phyloP scores from a whole-genome alignment of 1,140 invertebrate species.

The Drosophila biarmipes region DNA sequence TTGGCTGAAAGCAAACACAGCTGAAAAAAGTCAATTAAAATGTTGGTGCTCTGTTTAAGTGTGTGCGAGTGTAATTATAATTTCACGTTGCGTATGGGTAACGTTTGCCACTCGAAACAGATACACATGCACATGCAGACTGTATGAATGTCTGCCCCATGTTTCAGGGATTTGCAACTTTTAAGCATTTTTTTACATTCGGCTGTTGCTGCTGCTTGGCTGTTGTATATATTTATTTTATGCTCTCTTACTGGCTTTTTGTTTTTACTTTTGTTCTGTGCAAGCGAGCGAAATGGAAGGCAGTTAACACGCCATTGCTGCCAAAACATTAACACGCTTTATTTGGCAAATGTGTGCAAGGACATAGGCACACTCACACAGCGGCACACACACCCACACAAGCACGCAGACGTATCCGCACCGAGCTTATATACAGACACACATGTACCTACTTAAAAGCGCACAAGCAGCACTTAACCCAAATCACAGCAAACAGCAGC shows the following conservation, averaged over 20 bases:
- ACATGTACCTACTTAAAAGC: slow-evolving; percentile 75
- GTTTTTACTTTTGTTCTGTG: slow-evolving; percentile 64
- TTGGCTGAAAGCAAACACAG: slow-evolving; percentile 30
- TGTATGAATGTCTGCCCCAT: slow-evolving; percentile 20
- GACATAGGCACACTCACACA: slow-evolving; percentile 43
- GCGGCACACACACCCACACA: slow-evolving; percentile 3
- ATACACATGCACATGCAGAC: slow-evolving; percentile 12
- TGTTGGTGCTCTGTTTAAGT: slow-evolving; percentile 24
- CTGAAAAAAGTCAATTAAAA: slow-evolving; percentile 63
- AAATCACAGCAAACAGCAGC: slow-evolving; percentile 66
- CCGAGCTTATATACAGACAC: neutral
- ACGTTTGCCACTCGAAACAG: slow-evolving; percentile 39
- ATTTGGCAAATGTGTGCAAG: slow-evolving; percentile 78
- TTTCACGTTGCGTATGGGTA: slow-evolving; percentile 59
- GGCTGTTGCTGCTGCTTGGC: slow-evolving; percentile 8
- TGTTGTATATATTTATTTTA: slow-evolving; percentile 61
- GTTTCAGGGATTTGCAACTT: slow-evolving; percentile 35
- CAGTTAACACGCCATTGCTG: slow-evolving; percentile 76
- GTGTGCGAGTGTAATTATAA: slow-evolving; percentile 56
- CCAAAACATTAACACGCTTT: slow-evolving; percentile 80
- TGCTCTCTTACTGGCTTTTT: slow-evolving; percentile 43
- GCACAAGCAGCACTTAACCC: slow-evolving; percentile 79
- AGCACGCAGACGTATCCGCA: neutral
- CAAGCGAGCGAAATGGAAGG: slow-evolving; percentile 78
- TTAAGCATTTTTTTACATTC: slow-evolving; percentile 55